A percentile compares a stretch with the other conserved stretches of the same genome.
phyloP scores from a whole-genome alignment of 2,888 invertebrate species.

The Lasius fuliginosus region DNA sequence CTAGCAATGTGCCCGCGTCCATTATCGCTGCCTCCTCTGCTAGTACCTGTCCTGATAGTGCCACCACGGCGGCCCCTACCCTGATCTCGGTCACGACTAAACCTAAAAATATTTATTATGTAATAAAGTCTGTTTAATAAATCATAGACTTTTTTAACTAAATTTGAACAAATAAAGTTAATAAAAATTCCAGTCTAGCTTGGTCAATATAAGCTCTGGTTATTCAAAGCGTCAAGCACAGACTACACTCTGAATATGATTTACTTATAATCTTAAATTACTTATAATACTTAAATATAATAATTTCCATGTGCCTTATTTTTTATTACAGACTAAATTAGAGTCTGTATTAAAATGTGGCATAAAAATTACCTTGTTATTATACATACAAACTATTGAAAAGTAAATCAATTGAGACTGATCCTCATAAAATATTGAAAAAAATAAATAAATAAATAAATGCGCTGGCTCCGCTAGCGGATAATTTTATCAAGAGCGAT shows the following conservation, averaged over 20 bases:
- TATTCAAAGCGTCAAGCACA: neutral
- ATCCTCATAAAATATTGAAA: neutral
- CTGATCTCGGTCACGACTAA: conserved; percentile 80
- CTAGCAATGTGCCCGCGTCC: conserved; percentile 84
- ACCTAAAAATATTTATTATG: conserved; percentile 69
- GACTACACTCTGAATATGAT: neutral
- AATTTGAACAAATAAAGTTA: neutral
- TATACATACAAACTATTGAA: neutral
- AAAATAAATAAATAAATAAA: neutral
- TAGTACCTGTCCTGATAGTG: conserved; percentile 63
- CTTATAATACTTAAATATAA: too few relatives aligned
- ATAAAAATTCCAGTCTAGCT: neutral
- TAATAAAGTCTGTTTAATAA: conserved; percentile 2
- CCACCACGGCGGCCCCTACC: conserved; percentile 78
- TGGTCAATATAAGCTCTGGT: neutral
- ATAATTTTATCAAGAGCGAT: neutral
- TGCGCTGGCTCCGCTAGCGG: too few relatives aligned
- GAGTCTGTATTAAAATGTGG: neutral
- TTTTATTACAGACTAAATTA: neutral
- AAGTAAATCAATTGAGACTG: neutral
- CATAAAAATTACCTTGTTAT: neutral
- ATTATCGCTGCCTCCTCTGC: conserved; percentile 70
- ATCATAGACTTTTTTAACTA: neutral
- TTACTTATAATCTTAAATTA: too few relatives aligned
- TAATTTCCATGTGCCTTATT: neutral